These are phyloP conservation scores for Acrobasis consociella DNA, from an alignment of 2,888 invertebrate species.

Conservation along the genomic window DNA sequence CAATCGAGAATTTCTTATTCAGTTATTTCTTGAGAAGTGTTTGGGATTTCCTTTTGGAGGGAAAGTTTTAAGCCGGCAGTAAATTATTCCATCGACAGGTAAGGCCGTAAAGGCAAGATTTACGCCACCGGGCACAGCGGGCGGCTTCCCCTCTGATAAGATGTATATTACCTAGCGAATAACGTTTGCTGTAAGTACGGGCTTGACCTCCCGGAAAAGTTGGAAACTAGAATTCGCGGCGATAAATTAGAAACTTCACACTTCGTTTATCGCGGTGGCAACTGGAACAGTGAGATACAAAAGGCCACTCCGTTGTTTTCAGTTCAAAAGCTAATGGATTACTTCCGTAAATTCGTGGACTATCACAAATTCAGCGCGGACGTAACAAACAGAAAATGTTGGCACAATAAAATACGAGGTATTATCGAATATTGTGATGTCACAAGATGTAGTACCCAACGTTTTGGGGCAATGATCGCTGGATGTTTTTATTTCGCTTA, in stretches of 20 bases:
- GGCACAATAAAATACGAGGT: constrained; percentile 49
- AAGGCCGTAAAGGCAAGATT: constrained; percentile 81
- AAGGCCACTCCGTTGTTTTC: constrained; percentile 41
- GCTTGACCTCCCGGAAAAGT: constrained; percentile 63
- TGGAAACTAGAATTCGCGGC: constrained; percentile 40
- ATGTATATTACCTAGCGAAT: constrained; percentile 75
- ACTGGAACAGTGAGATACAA: constrained; percentile 34
- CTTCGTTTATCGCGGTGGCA: constrained; percentile 46
- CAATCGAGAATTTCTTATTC: constrained; percentile 76
- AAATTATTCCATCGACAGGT: constrained; percentile 82
- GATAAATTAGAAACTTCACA: constrained; percentile 65
- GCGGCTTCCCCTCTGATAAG: constrained; percentile 73
- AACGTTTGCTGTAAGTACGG: constrained; percentile 70
- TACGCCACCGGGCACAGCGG: constrained; percentile 73
- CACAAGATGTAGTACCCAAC: constrained; percentile 46
- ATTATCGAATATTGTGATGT: constrained; percentile 53
- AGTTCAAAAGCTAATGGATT: constrained; percentile 53
- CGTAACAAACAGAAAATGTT: constrained; percentile 49
- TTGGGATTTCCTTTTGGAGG: constrained; percentile 74
- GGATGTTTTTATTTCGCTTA: constrained; percentile 61
- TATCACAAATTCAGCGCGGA: constrained; percentile 52
- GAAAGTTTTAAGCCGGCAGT: constrained; percentile 80
- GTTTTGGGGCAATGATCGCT: constrained; percentile 38
- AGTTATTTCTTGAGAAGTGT: constrained; percentile 80
- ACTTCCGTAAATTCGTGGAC: constrained; percentile 48